A percentile compares a stretch with the other conserved stretches of the same genome.
These are phyloP conservation scores for Phocides pigmalion DNA, from an alignment of 1,140 invertebrate species.

Conservation along the genomic window DNA sequence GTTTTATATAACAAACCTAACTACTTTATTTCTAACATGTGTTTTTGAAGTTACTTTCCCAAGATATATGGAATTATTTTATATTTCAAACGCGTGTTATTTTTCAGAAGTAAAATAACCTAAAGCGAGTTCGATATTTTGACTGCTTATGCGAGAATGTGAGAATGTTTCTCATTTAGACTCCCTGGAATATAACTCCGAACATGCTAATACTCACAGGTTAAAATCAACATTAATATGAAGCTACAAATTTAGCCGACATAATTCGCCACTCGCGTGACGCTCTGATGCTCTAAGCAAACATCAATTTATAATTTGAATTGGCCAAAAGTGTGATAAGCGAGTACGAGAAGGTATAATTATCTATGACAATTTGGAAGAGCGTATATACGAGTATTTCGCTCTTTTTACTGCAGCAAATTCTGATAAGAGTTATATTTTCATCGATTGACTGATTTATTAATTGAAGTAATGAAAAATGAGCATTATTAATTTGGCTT, in stretches of 20 bases:
- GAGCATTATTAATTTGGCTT: too few species aligned
- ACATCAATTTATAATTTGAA: slow-evolving; percentile 39
- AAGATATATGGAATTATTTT: too few species aligned
- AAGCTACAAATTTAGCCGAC: slow-evolving; percentile 13
- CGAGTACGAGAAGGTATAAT: too few species aligned
- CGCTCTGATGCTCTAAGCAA: slow-evolving; percentile 28
- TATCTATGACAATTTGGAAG: too few species aligned
- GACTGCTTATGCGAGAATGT: slow-evolving; percentile 12
- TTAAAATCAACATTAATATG: slow-evolving; percentile 30
- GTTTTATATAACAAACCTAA: too few species aligned
- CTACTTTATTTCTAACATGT: too few species aligned
- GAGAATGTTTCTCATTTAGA: slow-evolving; percentile 6
- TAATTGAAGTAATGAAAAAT: too few species aligned
- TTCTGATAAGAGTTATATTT: too few species aligned
- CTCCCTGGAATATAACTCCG: slow-evolving; percentile 1
- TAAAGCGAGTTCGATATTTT: slow-evolving; percentile 6
- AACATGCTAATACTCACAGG: slow-evolving; percentile 10
- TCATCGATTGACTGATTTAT: too few species aligned
- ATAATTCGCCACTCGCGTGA: slow-evolving; percentile 24
- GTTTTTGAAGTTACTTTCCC: too few species aligned
- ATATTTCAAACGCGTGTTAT: slow-evolving; percentile 7
- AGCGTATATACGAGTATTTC: too few species aligned
- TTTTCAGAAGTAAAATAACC: slow-evolving; percentile 3
- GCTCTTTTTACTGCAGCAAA: too few species aligned
- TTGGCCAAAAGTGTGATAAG: background rate